Evolutionary conservation across 2,888 invertebrate species (phyloP), one percentile per base, ranked within the genome.

Genomic region (Pollenia labialis): DNA sequence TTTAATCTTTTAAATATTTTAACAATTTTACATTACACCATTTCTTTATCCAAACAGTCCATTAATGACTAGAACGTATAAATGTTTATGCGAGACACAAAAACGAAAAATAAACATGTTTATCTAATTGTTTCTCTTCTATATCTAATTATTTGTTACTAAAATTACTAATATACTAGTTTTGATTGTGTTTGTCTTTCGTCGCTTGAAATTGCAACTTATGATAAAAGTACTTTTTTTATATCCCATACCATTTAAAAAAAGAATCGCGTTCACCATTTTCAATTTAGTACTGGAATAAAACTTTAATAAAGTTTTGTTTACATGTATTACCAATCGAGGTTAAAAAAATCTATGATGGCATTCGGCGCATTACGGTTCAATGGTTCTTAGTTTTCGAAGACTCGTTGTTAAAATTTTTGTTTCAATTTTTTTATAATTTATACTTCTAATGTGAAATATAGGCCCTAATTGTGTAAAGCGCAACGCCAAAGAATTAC

Each of bases 141-240:
- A 18, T 6, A 18, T 56, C 11, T 58, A 11, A 75, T 79, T 11
- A 54, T 81, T 79, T 46, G 46, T 50, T 80, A 32, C 69, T 76
- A 58, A 79, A 56, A 40, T 75, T 77, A 54, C 79, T 68, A 81
- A 86, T 74, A 56, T 40, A 32, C 44, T 81, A 85, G 75, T 83
- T 89, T 88, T 88, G 88, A 88, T 88, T 89, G 87, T 88, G 74
- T 84, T 79, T 84, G 40, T 83, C 52, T 85, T 86, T 81, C 85
- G 80, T 82, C 77, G 80, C 82, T 81, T 87, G 72, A 62, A 50
- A 64, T 80, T 85, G 40, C 18, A 60, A 69, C 76, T 16, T 18
- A 71, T 12, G 48, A 32, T 10, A 8, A 50, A 23, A 12, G 23
- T 68, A 32, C 44, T 50, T 48, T n/a, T n/a, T 48, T 64, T 14